Percentiles rank a stretch among this genome's conserved stretches.
Evolutionary conservation across 2,113 vertebrate genomes (phyloP).

Genomic region (Pholis gunnellus): DNA sequence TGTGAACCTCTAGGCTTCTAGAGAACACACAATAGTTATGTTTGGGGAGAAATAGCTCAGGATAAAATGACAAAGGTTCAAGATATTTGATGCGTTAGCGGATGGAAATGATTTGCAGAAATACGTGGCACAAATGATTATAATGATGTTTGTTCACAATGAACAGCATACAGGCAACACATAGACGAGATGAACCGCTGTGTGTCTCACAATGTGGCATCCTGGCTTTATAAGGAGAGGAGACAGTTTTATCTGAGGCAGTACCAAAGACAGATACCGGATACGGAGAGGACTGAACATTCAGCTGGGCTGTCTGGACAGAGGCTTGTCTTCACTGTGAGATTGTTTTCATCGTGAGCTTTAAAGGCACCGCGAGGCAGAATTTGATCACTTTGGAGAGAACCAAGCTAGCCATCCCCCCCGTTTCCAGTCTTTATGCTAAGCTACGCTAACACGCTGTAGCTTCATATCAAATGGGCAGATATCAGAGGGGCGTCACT

Average conservation of each 20-base stretch:
- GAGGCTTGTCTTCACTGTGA: neutral
- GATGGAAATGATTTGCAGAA: neutral
- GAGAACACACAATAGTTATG: neutral
- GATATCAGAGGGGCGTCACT: neutral
- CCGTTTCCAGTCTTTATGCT: too few species aligned
- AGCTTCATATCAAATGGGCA: neutral
- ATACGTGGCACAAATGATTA: neutral
- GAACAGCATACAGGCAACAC: too few species aligned
- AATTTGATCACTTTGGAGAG: neutral
- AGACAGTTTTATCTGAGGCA: constrained; percentile 41
- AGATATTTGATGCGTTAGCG: too few species aligned
- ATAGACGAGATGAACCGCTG: neutral
- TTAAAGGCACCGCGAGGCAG: neutral
- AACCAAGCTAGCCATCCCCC: neutral
- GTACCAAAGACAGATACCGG: constrained; percentile 17
- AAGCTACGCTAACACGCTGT: too few species aligned
- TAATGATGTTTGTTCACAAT: neutral
- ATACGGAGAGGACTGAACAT: neutral
- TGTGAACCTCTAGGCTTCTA: neutral
- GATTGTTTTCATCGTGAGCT: neutral
- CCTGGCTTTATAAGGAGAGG: constrained; percentile 49
- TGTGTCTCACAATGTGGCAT: neutral
- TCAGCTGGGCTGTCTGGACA: neutral
- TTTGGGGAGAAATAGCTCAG: neutral
- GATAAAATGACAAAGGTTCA: neutral